These are phyloP conservation scores for Chionoecetes opilio DNA, from an alignment of 1,140 invertebrate species.

Conservation along the genomic window DNA sequence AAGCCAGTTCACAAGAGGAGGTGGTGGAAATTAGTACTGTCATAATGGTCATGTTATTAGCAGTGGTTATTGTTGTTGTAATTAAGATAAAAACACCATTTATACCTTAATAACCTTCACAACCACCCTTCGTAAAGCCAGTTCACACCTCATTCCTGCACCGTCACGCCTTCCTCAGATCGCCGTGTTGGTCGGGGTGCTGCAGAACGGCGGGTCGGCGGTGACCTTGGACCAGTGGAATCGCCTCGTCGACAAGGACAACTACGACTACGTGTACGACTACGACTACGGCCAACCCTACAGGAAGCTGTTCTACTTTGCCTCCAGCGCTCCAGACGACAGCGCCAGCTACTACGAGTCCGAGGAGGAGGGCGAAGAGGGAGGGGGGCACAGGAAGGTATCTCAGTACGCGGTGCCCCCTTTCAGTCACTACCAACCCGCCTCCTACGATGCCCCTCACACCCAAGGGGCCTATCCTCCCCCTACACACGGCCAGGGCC, in stretches of 20 bases:
- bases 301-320: background rate
- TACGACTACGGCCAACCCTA: background rate
- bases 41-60: too few relatives aligned
- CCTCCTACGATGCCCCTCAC: background rate
- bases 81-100: too few relatives aligned
- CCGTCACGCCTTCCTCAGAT: background rate
- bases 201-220: background rate
- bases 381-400: background rate
- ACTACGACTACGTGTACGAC: background rate
- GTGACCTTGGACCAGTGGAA: background rate
- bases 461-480: background rate
- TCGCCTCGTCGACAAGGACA: background rate
- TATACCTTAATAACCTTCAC: background rate
- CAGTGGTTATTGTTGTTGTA: too few relatives aligned
- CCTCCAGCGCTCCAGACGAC: background rate
- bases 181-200: background rate
- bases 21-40: too few relatives aligned
- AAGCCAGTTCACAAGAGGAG: too few relatives aligned
- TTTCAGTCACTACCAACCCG: background rate
- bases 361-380: background rate
- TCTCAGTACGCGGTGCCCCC: background rate
- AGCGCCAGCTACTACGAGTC: background rate
- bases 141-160: too few relatives aligned
- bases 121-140: background rate
- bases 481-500: background rate